These are phyloP conservation scores for Pseudorhiza aurosa DNA, from an alignment of 30 jellyfish, hydroid and myxozoan genomes.

Conservation along the genomic window DNA sequence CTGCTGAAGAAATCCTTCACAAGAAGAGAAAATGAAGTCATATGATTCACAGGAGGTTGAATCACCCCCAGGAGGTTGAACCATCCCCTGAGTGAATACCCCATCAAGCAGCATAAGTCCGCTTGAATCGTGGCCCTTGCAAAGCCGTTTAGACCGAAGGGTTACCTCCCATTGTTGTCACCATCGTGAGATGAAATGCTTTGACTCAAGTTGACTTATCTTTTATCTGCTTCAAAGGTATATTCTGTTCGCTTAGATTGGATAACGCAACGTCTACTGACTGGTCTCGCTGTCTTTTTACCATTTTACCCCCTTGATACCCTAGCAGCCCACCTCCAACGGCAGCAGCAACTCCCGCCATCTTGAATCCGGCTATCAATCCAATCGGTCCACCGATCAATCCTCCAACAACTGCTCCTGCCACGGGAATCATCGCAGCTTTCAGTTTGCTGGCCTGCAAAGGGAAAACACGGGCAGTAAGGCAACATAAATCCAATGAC, in stretches of 20 bases:
- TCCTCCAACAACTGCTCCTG: constrained; percentile 99
- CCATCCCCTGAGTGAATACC: too few relatives aligned
- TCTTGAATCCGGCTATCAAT: constrained; percentile 94
- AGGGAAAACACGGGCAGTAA: background rate
- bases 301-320: constrained; percentile 83
- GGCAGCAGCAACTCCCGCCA: constrained; percentile 99
- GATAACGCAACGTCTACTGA: constrained; percentile 71
- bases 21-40: too few relatives aligned
- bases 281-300: constrained; percentile 77
- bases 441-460: constrained; percentile 91
- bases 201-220: constrained; percentile 36
- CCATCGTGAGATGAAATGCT: too few relatives aligned
- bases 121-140: too few relatives aligned
- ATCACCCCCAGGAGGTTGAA: too few relatives aligned
- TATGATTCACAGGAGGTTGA: too few relatives aligned
- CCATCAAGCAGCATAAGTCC: too few relatives aligned
- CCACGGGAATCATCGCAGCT: constrained; percentile 93
- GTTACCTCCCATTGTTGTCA: too few relatives aligned
- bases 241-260: constrained; percentile 59
- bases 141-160: too few relatives aligned
- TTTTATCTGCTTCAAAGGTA: constrained; percentile 38
- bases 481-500: too few relatives aligned
- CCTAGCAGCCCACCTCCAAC: constrained; percentile 98
- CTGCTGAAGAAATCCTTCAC: too few relatives aligned
- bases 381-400: constrained; percentile 98